Percentiles rank a stretch among this genome's conserved stretches.
Evolutionary conservation across 2,113 vertebrate species (phyloP).

Genomic region (Proterorhinus semilunaris): DNA sequence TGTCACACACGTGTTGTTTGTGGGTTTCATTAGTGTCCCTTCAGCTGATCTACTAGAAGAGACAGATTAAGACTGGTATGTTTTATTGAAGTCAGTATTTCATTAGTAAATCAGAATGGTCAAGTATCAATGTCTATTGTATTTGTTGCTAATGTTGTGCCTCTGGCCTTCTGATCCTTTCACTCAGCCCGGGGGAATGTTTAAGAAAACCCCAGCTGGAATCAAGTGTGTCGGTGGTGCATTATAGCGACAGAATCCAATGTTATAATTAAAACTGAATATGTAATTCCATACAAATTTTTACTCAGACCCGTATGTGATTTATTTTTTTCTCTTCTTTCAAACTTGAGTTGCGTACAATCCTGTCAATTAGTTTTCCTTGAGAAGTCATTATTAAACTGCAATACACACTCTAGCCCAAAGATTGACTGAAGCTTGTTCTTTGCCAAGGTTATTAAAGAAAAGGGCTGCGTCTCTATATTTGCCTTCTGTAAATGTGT

Average conservation of each 20-base stretch:
- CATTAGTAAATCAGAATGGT: not conserved
- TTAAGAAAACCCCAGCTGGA: not conserved
- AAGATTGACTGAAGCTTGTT: conserved; percentile 62
- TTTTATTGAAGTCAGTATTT: not conserved
- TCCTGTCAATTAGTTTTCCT: conserved; percentile 44
- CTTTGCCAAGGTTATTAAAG: conserved; percentile 41
- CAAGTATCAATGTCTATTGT: not conserved
- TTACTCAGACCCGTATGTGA: not conserved
- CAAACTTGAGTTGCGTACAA: not conserved
- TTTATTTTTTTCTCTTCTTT: too few relatives aligned
- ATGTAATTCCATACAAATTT: not conserved
- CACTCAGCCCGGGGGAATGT: not conserved
- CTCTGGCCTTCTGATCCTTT: too few relatives aligned
- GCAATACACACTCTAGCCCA: conserved; percentile 52
- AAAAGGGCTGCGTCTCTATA: conserved; percentile 23
- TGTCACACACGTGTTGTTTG: conserved; percentile 56
- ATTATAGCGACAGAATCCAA: not conserved
- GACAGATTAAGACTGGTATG: not conserved
- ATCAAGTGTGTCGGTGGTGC: not conserved
- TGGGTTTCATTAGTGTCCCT: not conserved
- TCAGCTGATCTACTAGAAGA: not conserved
- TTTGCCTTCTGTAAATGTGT: conserved; percentile 24
- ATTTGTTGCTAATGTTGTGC: too few relatives aligned
- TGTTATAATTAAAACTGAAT: not conserved
- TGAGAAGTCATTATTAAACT: conserved; percentile 60